phyloP scores from a whole-genome alignment of 1,140 invertebrate genomes.

The Subanguina moxae region DNA sequence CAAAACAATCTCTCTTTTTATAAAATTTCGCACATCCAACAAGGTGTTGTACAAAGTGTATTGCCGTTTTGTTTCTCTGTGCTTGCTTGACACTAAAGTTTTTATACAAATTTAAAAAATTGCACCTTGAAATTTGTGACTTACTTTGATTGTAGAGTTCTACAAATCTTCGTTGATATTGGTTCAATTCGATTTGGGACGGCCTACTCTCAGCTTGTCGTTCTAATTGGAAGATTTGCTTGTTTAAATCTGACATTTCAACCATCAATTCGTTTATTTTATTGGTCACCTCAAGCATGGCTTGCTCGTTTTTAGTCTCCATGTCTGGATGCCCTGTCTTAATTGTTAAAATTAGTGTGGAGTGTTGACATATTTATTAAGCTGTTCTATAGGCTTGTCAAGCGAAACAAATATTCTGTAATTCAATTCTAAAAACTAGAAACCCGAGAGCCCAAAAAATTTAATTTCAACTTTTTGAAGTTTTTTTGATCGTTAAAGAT shows the following conservation, averaged over 20 bases:
- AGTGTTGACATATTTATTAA: too few species aligned
- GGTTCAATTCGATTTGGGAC: conserved; percentile 80
- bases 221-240: conserved; percentile 73
- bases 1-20: conserved; percentile 82
- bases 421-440: too few species aligned
- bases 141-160: conserved; percentile 91
- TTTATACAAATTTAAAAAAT: conserved; percentile 11
- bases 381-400: too few species aligned
- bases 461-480: too few species aligned
- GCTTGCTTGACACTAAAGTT: conserved; percentile 78
- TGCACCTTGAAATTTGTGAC: conserved; percentile 8
- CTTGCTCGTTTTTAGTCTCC: too few species aligned
- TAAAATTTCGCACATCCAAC: conserved; percentile 84
- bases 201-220: conserved; percentile 83
- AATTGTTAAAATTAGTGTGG: too few species aligned
- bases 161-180: conserved; percentile 89
- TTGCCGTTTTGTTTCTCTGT: conserved; percentile 93
- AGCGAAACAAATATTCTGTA: too few species aligned
- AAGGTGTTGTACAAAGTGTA: conserved; percentile 91
- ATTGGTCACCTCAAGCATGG: neutral
- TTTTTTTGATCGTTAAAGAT: too few species aligned
- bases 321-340: too few species aligned
- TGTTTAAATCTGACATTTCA: conserved; percentile 72
- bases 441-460: too few species aligned
- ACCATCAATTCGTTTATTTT: neutral